Percentiles rank a stretch among this genome's conserved stretches.
phyloP scores from a whole-genome alignment of 2,113 vertebrate genomes.

The Aegypius monachus region DNA sequence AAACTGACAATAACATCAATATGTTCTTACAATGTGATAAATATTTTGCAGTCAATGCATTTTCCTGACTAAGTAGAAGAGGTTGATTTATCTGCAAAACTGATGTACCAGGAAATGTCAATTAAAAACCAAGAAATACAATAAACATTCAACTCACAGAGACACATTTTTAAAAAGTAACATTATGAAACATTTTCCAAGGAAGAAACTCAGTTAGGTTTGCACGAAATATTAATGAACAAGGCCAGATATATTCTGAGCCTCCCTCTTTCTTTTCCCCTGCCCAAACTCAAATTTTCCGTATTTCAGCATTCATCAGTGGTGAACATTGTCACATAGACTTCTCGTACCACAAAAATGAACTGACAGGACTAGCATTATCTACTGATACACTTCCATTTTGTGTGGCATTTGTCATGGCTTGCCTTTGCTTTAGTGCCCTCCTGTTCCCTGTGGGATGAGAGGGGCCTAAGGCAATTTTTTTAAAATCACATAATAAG shows the following conservation, averaged over 20 bases:
- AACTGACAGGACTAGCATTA: conserved; percentile 15
- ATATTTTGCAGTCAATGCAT: neutral
- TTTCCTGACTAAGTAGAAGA: neutral
- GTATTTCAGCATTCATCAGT: neutral
- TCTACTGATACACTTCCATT: conserved; percentile 16
- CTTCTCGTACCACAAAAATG: neutral
- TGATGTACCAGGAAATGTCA: neutral
- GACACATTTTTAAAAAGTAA: neutral
- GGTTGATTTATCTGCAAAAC: neutral
- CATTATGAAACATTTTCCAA: neutral
- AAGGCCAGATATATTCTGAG: neutral
- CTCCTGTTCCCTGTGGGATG: neutral
- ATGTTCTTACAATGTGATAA: neutral
- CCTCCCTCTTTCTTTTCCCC: neutral
- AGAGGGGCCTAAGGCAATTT: neutral
- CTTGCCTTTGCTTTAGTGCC: neutral
- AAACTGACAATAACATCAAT: neutral
- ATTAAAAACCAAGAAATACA: neutral
- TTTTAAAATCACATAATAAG: neutral
- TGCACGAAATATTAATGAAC: neutral
- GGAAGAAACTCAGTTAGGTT: neutral
- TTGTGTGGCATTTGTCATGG: neutral
- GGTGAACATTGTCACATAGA: conserved; percentile 2
- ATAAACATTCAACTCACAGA: neutral
- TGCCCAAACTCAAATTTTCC: conserved; percentile 4